phyloP scores from a whole-genome alignment of 2,888 invertebrate genomes.

The Eurytoma californica region DNA sequence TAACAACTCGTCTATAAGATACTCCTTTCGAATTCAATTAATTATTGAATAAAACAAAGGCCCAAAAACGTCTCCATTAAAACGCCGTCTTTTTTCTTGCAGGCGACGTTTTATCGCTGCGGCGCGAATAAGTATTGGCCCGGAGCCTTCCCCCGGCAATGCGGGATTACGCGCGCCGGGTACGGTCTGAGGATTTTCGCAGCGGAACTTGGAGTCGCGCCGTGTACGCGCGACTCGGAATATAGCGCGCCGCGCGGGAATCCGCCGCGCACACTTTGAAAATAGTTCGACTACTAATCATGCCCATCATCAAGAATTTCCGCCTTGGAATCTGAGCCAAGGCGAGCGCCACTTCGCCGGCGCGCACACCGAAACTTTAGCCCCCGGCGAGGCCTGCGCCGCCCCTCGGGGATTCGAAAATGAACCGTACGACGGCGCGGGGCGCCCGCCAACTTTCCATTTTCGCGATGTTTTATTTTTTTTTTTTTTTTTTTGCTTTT shows the following conservation, averaged over 20 bases:
- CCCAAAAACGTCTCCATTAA: too few species aligned
- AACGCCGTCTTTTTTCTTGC: too few species aligned
- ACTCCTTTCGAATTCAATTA: too few species aligned
- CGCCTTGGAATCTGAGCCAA: conserved; percentile 35
- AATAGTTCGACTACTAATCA: conserved; percentile 47
- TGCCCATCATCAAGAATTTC: conserved; percentile 42
- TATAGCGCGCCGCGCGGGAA: background rate
- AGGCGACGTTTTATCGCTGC: background rate
- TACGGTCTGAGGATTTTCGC: background rate
- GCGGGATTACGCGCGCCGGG: background rate
- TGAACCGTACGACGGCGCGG: background rate
- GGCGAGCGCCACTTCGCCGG: background rate
- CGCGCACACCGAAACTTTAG: conserved; percentile 5
- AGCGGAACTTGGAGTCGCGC: background rate
- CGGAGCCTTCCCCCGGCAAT: background rate
- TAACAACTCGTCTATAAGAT: too few species aligned
- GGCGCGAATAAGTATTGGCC: background rate
- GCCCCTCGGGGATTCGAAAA: conserved; percentile 1
- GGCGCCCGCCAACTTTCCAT: background rate
- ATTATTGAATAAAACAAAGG: too few species aligned
- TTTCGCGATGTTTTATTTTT: background rate
- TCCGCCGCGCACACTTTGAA: conserved; percentile 9
- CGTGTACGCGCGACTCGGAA: background rate
- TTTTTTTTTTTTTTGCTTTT: background rate
- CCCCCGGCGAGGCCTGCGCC: background rate